A percentile compares a stretch with the other conserved stretches of the same genome.
phyloP scores from a whole-genome alignment of 2,113 vertebrate species.

The Quiscalus mexicanus region DNA sequence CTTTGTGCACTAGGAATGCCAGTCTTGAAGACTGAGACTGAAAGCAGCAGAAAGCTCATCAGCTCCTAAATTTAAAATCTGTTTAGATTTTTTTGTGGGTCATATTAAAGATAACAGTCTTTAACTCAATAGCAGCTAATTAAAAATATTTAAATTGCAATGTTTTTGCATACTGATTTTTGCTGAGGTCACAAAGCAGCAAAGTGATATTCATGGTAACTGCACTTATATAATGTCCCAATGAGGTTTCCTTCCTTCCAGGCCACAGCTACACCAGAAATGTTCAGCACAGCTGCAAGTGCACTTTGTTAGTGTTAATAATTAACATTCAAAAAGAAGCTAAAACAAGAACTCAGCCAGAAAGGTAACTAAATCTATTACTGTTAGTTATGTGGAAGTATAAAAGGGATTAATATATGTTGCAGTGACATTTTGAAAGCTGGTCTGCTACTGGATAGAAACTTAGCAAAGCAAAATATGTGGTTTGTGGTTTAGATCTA shows the following conservation, averaged over 20 bases:
- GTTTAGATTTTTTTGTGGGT: neutral
- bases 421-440: neutral
- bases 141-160: neutral
- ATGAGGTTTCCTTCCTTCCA: neutral
- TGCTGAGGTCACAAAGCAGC: neutral
- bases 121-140: neutral
- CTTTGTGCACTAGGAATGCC: neutral
- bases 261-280: neutral
- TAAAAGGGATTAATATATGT: neutral
- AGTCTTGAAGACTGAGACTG: neutral
- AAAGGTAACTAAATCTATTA: neutral
- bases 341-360: neutral
- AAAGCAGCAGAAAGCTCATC: neutral
- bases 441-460: neutral
- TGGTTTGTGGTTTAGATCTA: neutral
- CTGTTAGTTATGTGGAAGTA: neutral
- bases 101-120: neutral
- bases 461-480: neutral
- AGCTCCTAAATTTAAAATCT: neutral
- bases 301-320: neutral
- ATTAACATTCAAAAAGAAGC: neutral
- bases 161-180: neutral
- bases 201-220: neutral
- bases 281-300: conserved; percentile 1
- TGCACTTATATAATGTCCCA: neutral